These are phyloP conservation scores for Perodicticus potto DNA, from an alignment of 2,797 vertebrate genomes.

Conservation along the genomic window DNA sequence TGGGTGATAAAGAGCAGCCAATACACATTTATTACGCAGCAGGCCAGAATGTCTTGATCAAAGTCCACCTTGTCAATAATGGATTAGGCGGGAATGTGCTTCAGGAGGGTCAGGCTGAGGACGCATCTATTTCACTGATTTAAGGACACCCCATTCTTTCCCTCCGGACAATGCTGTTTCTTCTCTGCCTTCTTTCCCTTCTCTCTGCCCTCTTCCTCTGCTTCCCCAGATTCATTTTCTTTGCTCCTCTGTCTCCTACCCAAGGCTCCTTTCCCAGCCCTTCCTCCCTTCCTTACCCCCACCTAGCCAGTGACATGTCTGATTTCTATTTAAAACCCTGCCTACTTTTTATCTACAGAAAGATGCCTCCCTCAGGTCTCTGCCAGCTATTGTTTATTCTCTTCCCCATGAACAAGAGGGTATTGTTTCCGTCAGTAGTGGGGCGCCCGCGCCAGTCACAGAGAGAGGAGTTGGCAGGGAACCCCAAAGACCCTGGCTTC, in stretches of 20 bases:
- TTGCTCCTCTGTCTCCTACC: neutral
- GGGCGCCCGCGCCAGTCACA: neutral
- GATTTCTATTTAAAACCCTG: neutral
- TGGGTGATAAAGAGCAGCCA: slow-evolving; percentile 86
- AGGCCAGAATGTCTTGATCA: slow-evolving; percentile 82
- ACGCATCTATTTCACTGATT: slow-evolving; percentile 73
- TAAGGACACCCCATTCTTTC: slow-evolving; percentile 55
- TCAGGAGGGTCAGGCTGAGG: slow-evolving; percentile 64
- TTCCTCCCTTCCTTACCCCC: neutral
- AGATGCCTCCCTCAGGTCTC: neutral
- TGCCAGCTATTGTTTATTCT: neutral
- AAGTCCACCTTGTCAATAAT: slow-evolving; percentile 88
- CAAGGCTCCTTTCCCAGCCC: fast-evolving
- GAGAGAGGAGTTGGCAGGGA: neutral
- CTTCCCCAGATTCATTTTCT: neutral
- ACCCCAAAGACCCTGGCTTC: neutral
- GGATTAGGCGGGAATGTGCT: slow-evolving; percentile 83
- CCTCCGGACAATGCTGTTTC: neutral
- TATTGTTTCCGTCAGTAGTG: fast-evolving
- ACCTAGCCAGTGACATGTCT: neutral
- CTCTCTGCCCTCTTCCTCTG: neutral
- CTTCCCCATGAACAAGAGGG: neutral
- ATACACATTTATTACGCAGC: slow-evolving; percentile 86
- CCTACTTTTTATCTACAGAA: too few relatives aligned
- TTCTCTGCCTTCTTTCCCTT: neutral